Evolutionary conservation across 2,113 vertebrate species (phyloP).

Genomic region (Centrocercus urophasianus): DNA sequence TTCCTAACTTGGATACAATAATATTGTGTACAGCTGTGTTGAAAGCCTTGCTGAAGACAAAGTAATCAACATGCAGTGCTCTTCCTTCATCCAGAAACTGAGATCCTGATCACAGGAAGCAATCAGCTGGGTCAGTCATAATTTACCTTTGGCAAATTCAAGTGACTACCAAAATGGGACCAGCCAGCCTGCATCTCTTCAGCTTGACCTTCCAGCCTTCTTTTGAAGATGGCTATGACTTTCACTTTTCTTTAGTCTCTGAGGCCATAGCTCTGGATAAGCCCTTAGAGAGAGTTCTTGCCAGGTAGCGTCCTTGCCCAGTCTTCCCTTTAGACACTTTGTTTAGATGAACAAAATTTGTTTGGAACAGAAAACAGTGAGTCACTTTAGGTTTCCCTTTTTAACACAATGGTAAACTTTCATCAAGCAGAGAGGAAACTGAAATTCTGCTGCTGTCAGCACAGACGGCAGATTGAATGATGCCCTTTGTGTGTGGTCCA

Average conservation of each 20-base stretch:
- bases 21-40: neutral
- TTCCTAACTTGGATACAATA: neutral
- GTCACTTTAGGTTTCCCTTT: neutral
- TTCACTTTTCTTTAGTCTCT: neutral
- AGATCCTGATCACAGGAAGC: neutral
- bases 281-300: neutral
- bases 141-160: neutral
- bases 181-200: neutral
- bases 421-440: neutral
- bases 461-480: neutral
- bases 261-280: neutral
- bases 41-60: neutral
- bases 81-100: neutral
- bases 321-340: neutral
- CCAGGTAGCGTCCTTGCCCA: neutral
- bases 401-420: neutral
- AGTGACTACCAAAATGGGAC: neutral
- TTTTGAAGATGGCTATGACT: neutral
- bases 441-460: slow-evolving; percentile 1
- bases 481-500: neutral
- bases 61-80: neutral
- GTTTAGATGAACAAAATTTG: slow-evolving; percentile 25
- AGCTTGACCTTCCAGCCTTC: neutral
- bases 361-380: neutral
- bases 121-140: neutral